A percentile compares a stretch with the other conserved stretches of the same genome.
Evolutionary conservation across 2,797 vertebrate species (phyloP).

Genomic region (Lerista edwardsae): DNA sequence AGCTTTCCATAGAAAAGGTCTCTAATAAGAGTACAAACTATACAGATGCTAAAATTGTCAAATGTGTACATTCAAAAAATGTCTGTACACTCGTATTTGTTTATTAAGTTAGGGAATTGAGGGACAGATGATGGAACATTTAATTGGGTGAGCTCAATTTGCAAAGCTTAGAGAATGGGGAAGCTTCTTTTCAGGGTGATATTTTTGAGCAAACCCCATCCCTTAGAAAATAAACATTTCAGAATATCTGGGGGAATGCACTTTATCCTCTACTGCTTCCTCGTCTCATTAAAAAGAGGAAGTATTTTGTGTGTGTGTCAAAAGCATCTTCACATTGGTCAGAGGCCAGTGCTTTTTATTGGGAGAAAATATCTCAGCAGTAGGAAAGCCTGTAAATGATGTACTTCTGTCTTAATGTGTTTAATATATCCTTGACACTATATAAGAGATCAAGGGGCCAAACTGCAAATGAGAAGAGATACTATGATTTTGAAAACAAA

Average conservation of each 20-base stretch:
- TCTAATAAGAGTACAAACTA: conserved; percentile 78
- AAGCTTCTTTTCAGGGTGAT: conserved; percentile 45
- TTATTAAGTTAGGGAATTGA: conserved; percentile 73
- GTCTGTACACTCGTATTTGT: conserved; percentile 79
- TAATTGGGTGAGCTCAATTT: conserved; percentile 47
- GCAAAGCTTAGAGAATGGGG: conserved; percentile 43
- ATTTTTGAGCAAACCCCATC: conserved; percentile 27
- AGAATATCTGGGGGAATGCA: conserved; percentile 55
- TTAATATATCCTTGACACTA: conserved; percentile 44
- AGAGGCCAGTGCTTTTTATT: conserved; percentile 28
- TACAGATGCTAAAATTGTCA: conserved; percentile 76
- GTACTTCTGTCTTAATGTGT: conserved; percentile 53
- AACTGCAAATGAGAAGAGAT: conserved; percentile 45
- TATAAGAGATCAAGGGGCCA: conserved; percentile 55
- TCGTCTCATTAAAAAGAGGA: conserved; percentile 51
- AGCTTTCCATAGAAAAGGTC: conserved; percentile 83
- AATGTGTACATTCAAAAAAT: conserved; percentile 73
- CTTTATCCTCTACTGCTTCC: conserved; percentile 61
- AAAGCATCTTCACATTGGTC: conserved; percentile 35
- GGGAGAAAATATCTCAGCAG: conserved; percentile 46
- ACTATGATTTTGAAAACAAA: conserved; percentile 39
- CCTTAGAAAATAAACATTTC: conserved; percentile 55
- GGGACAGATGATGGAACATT: conserved; percentile 63
- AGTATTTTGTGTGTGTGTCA: conserved; percentile 28
- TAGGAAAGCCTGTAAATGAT: conserved; percentile 53